Evolutionary conservation across 2,797 vertebrate genomes (phyloP).

Genomic region (Falco novaeseelandiae): DNA sequence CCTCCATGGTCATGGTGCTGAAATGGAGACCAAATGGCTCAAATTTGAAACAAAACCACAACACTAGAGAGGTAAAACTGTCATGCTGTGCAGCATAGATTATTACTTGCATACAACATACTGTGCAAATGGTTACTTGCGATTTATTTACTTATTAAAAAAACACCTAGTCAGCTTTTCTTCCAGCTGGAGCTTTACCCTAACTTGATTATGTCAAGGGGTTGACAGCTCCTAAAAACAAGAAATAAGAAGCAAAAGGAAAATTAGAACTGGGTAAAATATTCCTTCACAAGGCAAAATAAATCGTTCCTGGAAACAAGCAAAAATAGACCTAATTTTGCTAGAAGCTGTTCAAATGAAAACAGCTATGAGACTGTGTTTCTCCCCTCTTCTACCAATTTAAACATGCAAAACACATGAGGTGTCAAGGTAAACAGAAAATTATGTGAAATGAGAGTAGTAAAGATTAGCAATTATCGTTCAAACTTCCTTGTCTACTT

Average conservation of each 20-base stretch:
- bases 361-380: background rate
- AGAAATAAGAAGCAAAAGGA: background rate
- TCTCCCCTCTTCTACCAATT: background rate
- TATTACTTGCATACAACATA: background rate
- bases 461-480: background rate
- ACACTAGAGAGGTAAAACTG: background rate
- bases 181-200: background rate
- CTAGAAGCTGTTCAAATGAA: background rate
- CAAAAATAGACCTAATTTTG: background rate
- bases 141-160: background rate
- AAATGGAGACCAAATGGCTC: constrained; percentile 22
- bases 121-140: background rate
- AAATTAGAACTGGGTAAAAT: background rate
- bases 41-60: background rate
- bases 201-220: background rate
- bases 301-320: background rate
- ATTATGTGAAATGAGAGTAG: background rate
- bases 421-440: background rate
- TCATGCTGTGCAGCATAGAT: background rate
- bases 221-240: background rate
- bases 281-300: background rate
- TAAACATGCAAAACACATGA: background rate
- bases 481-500: background rate
- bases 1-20: constrained; percentile 99
- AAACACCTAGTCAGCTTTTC: background rate